A percentile compares a stretch with the other conserved stretches of the same genome.
Conservation (phyloP, 2,113 vertebrate genomes). For the zebrafish (Danio rerio) region DNA sequence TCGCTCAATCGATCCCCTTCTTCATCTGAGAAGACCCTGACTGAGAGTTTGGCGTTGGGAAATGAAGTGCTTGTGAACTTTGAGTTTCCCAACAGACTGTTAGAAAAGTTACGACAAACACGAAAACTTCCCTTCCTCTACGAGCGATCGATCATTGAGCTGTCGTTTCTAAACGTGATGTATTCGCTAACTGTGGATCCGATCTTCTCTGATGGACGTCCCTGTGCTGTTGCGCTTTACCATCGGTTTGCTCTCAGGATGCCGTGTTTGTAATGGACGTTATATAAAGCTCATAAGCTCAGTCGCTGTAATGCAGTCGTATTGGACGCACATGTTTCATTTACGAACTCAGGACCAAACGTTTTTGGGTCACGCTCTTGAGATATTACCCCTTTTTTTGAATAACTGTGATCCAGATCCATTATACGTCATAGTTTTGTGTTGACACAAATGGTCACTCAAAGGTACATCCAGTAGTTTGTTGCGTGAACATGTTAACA, state of each 20-base stretch:
- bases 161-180: conserved; percentile 16
- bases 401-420: conserved; percentile 1
- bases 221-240: neutral
- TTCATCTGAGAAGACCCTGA: conserved; percentile 11
- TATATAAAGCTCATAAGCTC: conserved; percentile 36
- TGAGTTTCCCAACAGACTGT: conserved; percentile 23
- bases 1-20: neutral
- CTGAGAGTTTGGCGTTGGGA: conserved; percentile 11
- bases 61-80: neutral
- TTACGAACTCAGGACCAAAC: conserved; percentile 48
- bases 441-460: neutral
- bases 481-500: too few species aligned
- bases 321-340: conserved; percentile 39
- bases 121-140: neutral
- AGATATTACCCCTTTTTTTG: conserved; percentile 1
- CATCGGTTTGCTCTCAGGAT: conserved; percentile 52
- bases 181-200: neutral
- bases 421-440: conserved; percentile 15
- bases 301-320: conserved; percentile 31
- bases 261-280: conserved; percentile 44
- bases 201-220: neutral
- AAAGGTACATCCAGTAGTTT: neutral
- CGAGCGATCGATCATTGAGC: neutral
- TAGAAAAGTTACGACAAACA: conserved; percentile 21
- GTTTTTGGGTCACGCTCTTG: conserved; percentile 33